These are phyloP conservation scores for Microplitis deprimator DNA, from an alignment of 2,888 invertebrate species.

Conservation along the genomic window DNA sequence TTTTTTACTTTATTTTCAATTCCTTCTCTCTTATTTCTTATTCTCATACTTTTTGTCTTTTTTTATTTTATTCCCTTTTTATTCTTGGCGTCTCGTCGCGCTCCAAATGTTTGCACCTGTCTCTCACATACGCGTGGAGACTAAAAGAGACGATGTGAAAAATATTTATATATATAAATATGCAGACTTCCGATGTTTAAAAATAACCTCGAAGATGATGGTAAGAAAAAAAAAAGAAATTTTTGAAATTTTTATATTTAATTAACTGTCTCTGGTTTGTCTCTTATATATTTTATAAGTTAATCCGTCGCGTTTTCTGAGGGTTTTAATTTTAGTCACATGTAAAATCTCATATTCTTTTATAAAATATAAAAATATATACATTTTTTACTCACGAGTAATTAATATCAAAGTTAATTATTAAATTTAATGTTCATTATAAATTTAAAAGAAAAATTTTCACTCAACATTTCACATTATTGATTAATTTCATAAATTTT, in stretches of 20 bases:
- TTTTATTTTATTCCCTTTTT: conserved; percentile 6
- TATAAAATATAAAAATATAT: neutral
- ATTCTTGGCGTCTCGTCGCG: conserved; percentile 30
- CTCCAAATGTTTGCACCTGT: conserved; percentile 42
- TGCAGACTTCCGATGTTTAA: conserved; percentile 17
- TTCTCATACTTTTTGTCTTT: neutral
- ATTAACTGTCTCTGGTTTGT: conserved; percentile 1
- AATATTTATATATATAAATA: conserved; percentile 11
- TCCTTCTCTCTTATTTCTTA: too few relatives aligned
- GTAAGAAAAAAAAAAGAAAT: conserved; percentile 12
- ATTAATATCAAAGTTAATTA: too few relatives aligned
- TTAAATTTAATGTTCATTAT: too few relatives aligned
- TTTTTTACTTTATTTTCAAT: neutral
- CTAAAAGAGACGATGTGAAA: neutral
- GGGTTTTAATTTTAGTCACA: neutral
- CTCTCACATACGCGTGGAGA: conserved; percentile 9
- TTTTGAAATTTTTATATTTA: neutral
- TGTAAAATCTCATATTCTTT: neutral
- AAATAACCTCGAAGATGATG: neutral
- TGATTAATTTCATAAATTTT: too few relatives aligned
- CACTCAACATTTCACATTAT: too few relatives aligned
- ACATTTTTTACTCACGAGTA: neutral
- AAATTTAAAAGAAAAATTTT: too few relatives aligned
- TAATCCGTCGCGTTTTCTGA: neutral
- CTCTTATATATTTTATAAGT: neutral